phyloP scores from a whole-genome alignment of 2,797 vertebrate genomes.

The Rhabdomys pumilio region DNA sequence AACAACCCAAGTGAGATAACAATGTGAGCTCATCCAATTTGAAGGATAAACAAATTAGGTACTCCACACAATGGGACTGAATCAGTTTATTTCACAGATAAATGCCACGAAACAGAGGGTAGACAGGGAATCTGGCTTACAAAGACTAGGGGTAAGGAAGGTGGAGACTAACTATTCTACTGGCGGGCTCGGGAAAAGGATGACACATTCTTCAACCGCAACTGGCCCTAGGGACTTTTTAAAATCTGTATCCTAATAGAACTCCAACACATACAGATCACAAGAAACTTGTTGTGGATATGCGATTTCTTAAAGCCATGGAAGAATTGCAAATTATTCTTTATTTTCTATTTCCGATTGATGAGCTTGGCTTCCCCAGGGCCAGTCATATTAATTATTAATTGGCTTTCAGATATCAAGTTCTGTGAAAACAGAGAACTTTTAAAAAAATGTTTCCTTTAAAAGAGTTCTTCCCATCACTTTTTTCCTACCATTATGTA shows the following conservation, averaged over 20 bases:
- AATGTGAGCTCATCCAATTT: conserved; percentile 67
- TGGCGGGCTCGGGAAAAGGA: background rate
- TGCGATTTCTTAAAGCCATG: background rate
- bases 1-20: conserved; percentile 69
- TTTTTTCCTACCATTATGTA: conserved; percentile 7
- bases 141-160: background rate
- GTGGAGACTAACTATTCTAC: background rate
- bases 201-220: background rate
- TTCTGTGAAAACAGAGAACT: conserved; percentile 17
- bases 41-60: conserved; percentile 72
- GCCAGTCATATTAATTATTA: background rate
- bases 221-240: background rate
- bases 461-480: background rate
- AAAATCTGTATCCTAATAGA: background rate
- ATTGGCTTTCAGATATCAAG: conserved; percentile 15
- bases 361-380: background rate
- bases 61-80: conserved; percentile 22
- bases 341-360: conserved; percentile 14
- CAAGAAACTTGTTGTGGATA: background rate
- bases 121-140: background rate
- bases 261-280: background rate
- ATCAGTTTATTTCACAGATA: conserved; percentile 59
- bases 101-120: background rate
- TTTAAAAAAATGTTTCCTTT: conserved; percentile 6
- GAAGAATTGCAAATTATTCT: conserved; percentile 24